Conservation (phyloP, 2,797 vertebrate genomes). For the Amazona ochrocephala region DNA sequence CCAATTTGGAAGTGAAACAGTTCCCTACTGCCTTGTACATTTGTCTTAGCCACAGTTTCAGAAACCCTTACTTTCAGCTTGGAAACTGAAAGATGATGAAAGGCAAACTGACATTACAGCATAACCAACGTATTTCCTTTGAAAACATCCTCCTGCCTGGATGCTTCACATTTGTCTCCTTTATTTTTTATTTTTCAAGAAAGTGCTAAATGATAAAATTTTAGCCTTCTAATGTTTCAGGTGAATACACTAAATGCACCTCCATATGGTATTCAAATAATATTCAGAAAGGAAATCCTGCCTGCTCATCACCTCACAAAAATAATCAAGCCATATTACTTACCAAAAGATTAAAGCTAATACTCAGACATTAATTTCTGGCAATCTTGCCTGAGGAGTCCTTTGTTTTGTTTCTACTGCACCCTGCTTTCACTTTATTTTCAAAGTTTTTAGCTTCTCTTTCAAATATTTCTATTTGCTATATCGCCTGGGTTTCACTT, state of each 20-base stretch:
- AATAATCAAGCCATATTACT: background rate
- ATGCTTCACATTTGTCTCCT: background rate
- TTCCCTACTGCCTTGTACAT: background rate
- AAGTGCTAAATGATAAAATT: background rate
- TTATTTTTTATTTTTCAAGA: background rate
- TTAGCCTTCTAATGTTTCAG: background rate
- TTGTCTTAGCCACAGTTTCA: background rate
- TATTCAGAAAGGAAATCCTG: background rate
- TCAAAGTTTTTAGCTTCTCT: background rate
- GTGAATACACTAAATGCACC: background rate
- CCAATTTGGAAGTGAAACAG: background rate
- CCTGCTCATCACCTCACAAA: background rate
- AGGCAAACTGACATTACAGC: background rate
- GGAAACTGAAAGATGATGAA: background rate
- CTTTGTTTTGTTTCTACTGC: background rate
- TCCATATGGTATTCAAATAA: background rate
- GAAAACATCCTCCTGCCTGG: background rate
- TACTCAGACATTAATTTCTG: background rate
- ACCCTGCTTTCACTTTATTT: background rate
- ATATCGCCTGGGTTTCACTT: background rate
- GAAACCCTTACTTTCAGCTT: background rate
- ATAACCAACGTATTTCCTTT: background rate
- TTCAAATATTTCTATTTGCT: background rate
- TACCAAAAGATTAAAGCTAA: background rate
- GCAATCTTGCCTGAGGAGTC: background rate